phyloP scores from a whole-genome alignment of 2,888 invertebrate species.

The Microplitis deprimator region DNA sequence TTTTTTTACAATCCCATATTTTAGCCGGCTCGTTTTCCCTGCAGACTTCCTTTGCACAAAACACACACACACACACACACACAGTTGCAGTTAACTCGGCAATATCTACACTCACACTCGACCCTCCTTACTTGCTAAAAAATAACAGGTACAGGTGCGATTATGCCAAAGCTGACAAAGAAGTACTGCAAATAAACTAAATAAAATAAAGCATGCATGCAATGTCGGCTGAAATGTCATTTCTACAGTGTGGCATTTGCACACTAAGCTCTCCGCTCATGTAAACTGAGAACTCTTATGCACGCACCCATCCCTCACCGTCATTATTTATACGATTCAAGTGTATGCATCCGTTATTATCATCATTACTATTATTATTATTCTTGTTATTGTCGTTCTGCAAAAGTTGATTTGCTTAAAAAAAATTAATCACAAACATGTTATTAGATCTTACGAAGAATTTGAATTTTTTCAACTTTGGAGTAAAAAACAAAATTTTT shows the following conservation, averaged over 20 bases:
- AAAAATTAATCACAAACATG: too few relatives aligned
- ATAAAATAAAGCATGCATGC: slow-evolving; percentile 57
- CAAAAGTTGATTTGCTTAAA: slow-evolving; percentile 10
- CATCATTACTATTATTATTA: slow-evolving; percentile 22
- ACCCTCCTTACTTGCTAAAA: slow-evolving; percentile 42
- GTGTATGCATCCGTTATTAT: slow-evolving; percentile 43
- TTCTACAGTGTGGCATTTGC: slow-evolving; percentile 48
- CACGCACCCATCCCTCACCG: slow-evolving; percentile 27
- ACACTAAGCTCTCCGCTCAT: slow-evolving; percentile 5
- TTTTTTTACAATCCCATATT: slow-evolving; percentile 40
- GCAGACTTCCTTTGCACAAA: slow-evolving; percentile 26
- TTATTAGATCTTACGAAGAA: too few relatives aligned
- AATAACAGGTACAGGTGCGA: slow-evolving; percentile 63
- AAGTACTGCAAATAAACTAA: slow-evolving; percentile 6
- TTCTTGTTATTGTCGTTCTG: slow-evolving; percentile 6
- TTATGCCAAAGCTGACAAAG: slow-evolving; percentile 50
- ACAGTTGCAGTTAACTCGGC: slow-evolving; percentile 27
- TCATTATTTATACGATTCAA: slow-evolving; percentile 41
- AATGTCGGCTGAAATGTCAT: slow-evolving; percentile 63
- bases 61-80: slow-evolving; percentile 22
- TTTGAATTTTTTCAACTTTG: too few relatives aligned
- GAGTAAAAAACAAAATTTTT: too few relatives aligned
- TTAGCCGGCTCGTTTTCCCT: slow-evolving; percentile 37
- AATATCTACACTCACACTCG: not conserved
- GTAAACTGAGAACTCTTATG: slow-evolving; percentile 13